Percentiles rank a stretch among this genome's conserved stretches.
Evolutionary conservation across 64 coral and sea anemone species (phyloP).

Genomic region (Stichodactyla mertensii): DNA sequence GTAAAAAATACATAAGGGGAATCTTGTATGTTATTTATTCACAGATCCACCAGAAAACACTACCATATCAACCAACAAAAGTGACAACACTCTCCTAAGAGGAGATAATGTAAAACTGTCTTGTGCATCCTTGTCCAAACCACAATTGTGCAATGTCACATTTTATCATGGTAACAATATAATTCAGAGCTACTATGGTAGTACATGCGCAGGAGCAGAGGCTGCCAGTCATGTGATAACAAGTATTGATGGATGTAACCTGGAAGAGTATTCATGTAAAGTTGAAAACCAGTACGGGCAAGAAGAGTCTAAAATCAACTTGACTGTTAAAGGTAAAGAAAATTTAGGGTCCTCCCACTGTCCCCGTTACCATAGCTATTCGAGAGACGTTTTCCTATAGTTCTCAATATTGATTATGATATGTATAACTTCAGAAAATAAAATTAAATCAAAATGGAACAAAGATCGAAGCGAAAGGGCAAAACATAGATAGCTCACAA

Average conservation of each 20-base stretch:
- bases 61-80: constrained; percentile 15
- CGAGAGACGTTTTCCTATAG: no score
- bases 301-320: neutral
- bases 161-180: neutral
- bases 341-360: no score
- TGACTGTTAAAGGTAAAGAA: neutral
- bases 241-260: constrained; percentile 17
- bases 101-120: constrained; percentile 29
- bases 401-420: no score
- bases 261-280: neutral
- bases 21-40: neutral
- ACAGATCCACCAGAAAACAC: constrained; percentile 50
- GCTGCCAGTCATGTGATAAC: constrained; percentile 8
- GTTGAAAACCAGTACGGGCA: neutral
- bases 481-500: no score
- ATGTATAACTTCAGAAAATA: no score
- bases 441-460: no score
- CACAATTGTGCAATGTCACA: neutral
- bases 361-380: no score
- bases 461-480: no score
- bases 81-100: neutral
- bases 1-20: no score
- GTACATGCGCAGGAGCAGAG: neutral
- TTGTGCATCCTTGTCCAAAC: constrained; percentile 9
- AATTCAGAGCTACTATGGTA: neutral